A percentile compares a stretch with the other conserved stretches of the same genome.
These are phyloP conservation scores for Gerosis bhagava DNA, from an alignment of 2,888 invertebrate species.

Conservation along the genomic window DNA sequence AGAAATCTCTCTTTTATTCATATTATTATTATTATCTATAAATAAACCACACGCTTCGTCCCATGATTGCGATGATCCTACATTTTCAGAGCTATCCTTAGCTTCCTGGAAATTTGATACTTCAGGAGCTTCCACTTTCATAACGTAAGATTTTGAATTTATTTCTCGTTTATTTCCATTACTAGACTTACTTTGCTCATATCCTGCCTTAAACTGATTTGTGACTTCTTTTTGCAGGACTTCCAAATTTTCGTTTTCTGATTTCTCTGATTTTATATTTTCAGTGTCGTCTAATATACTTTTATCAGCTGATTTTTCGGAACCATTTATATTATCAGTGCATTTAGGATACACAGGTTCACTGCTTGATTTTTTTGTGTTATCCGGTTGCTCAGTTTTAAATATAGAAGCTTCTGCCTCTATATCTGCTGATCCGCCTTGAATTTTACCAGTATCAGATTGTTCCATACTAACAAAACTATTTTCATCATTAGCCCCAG, in stretches of 20 bases:
- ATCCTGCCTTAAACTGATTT: too few relatives aligned
- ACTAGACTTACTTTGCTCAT: constrained; percentile 46
- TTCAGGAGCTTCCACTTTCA: too few relatives aligned
- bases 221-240: too few relatives aligned
- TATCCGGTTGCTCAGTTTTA: constrained; percentile 46
- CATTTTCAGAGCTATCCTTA: constrained; percentile 44
- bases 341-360: constrained; percentile 45
- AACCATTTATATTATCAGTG: constrained; percentile 39
- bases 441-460: constrained; percentile 58
- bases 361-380: constrained; percentile 45
- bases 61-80: constrained; percentile 46
- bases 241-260: constrained; percentile 45
- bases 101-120: too few relatives aligned
- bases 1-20: constrained; percentile 51
- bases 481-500: constrained; percentile 63
- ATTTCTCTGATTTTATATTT: constrained; percentile 19
- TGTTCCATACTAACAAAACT: constrained; percentile 54
- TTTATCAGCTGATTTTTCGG: constrained; percentile 24
- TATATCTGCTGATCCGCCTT: constrained; percentile 39
- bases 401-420: constrained; percentile 34
- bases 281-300: neutral
- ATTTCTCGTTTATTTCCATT: constrained; percentile 62
- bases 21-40: constrained; percentile 36
- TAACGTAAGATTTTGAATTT: constrained; percentile 41
- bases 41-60: constrained; percentile 45